A percentile compares a stretch with the other conserved stretches of the same genome.
These are phyloP conservation scores for Ceriagrion tenellum DNA, from an alignment of 2,888 invertebrate species.

Conservation along the genomic window DNA sequence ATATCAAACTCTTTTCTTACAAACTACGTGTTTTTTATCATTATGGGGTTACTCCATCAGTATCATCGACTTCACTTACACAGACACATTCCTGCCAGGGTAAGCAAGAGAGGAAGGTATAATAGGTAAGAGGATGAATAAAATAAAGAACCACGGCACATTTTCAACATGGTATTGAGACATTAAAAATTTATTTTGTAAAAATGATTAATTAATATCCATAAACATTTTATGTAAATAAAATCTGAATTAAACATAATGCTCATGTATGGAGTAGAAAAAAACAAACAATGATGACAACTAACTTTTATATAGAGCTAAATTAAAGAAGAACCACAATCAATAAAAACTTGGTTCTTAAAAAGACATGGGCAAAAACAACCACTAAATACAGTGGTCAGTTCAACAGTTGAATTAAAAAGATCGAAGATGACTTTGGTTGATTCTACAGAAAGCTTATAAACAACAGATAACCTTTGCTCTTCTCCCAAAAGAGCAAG, in stretches of 20 bases:
- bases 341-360: slow-evolving; percentile 58
- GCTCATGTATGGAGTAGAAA: slow-evolving; percentile 61
- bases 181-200: slow-evolving; percentile 73
- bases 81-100: background rate
- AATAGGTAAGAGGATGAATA: background rate
- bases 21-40: background rate
- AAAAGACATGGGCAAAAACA: slow-evolving; percentile 54
- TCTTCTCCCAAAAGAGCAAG: slow-evolving; percentile 66
- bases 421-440: slow-evolving; percentile 53
- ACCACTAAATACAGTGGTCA: slow-evolving; percentile 50
- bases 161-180: slow-evolving; percentile 72
- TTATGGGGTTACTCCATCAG: background rate
- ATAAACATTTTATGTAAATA: slow-evolving; percentile 72
- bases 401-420: slow-evolving; percentile 56
- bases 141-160: slow-evolving; percentile 60
- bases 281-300: slow-evolving; percentile 51
- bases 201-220: slow-evolving; percentile 72
- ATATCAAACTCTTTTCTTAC: background rate
- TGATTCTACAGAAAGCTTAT: slow-evolving; percentile 70
- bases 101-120: background rate
- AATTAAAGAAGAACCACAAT: slow-evolving; percentile 61
- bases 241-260: slow-evolving; percentile 70
- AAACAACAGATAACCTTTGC: slow-evolving; percentile 70
- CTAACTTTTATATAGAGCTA: slow-evolving; percentile 46
- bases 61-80: background rate